These are phyloP conservation scores for Prenolepis imparis DNA, from an alignment of 2,888 invertebrate genomes.

Conservation along the genomic window DNA sequence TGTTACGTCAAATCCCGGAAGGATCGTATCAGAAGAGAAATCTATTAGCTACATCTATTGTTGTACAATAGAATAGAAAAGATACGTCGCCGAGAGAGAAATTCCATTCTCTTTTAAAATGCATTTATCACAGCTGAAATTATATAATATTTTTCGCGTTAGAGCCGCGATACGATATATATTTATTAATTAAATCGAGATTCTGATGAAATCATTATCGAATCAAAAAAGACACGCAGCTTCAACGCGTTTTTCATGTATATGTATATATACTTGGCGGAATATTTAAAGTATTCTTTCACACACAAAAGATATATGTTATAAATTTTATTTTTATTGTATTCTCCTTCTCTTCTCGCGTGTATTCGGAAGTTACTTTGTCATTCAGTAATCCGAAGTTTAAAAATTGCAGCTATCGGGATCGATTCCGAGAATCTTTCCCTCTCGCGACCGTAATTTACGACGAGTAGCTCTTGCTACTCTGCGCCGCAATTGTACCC, in stretches of 20 bases:
- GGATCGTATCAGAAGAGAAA: constrained; percentile 6
- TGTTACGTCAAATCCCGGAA: constrained; percentile 31
- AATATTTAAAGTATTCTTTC: neutral
- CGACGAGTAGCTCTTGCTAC: constrained; percentile 45
- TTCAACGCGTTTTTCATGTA: neutral
- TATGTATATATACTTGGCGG: neutral
- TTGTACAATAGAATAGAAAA: neutral
- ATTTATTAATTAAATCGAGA: neutral
- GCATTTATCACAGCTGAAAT: neutral
- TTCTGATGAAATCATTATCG: neutral
- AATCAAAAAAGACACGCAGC: neutral
- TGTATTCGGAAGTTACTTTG: neutral
- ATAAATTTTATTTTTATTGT: neutral
- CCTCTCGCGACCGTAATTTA: constrained; percentile 42
- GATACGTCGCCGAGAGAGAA: neutral
- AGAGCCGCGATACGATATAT: neutral
- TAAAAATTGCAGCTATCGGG: constrained; percentile 15
- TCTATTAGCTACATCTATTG: constrained; percentile 22
- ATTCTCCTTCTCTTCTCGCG: neutral
- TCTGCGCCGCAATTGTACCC: constrained; percentile 47
- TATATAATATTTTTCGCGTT: neutral
- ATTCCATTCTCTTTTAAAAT: constrained; percentile 7
- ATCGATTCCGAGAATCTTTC: constrained; percentile 30
- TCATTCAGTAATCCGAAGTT: constrained; percentile 25
- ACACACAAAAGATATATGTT: neutral